Evolutionary conservation across 2,797 vertebrate species (phyloP).

Genomic region (Acipenser ruthenus): DNA sequence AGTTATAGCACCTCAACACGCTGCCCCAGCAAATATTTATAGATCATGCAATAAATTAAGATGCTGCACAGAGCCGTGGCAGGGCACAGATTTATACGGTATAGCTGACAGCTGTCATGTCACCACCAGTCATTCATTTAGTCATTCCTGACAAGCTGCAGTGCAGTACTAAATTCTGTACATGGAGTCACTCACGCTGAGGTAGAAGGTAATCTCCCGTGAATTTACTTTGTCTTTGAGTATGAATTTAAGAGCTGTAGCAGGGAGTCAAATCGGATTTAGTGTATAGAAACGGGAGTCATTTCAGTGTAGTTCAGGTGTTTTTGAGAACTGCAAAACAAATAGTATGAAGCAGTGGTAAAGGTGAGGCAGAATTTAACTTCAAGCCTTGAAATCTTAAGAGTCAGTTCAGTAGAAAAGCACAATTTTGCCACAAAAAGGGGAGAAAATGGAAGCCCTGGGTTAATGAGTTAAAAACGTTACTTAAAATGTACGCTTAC

Average conservation of each 20-base stretch:
- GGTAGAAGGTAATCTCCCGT: neutral
- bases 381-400: slow-evolving; percentile 39
- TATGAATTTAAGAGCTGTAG: too few relatives aligned
- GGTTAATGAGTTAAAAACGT: slow-evolving; percentile 30
- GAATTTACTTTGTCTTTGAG: too few relatives aligned
- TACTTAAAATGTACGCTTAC: slow-evolving; percentile 33
- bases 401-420: slow-evolving; percentile 37
- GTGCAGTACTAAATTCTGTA: slow-evolving; percentile 10
- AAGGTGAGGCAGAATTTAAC: slow-evolving; percentile 27
- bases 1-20: slow-evolving; percentile 60
- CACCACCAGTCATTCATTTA: slow-evolving; percentile 3
- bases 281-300: slow-evolving; percentile 7
- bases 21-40: slow-evolving; percentile 55
- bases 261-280: too few relatives aligned
- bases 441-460: slow-evolving; percentile 21
- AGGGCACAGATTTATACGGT: slow-evolving; percentile 21
- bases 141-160: slow-evolving; percentile 21
- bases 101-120: slow-evolving; percentile 9
- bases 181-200: neutral
- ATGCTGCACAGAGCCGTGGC: slow-evolving; percentile 11
- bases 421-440: slow-evolving; percentile 30
- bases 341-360: slow-evolving; percentile 29
- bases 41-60: slow-evolving; percentile 17
- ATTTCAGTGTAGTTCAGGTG: neutral
- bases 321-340: slow-evolving; percentile 20